These are phyloP conservation scores for Catharus fuscescens DNA, from an alignment of 2,113 vertebrate species.

Conservation along the genomic window DNA sequence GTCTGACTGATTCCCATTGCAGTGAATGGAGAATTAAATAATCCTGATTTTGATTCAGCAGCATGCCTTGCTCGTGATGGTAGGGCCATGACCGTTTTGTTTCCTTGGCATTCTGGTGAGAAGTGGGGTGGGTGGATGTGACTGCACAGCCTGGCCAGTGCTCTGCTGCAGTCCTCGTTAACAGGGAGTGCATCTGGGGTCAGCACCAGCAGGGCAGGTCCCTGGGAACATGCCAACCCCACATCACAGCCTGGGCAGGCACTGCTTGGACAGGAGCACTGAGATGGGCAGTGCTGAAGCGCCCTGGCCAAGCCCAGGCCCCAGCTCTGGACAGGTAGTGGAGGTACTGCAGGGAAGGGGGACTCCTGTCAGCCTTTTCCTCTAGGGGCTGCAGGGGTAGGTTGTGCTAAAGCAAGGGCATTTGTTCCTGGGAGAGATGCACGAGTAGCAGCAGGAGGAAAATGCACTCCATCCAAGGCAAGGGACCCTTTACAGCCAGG, in stretches of 20 bases:
- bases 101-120: neutral
- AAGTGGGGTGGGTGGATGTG: neutral
- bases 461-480: neutral
- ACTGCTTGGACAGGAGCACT: neutral
- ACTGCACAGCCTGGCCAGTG: neutral
- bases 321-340: neutral
- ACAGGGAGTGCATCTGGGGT: neutral
- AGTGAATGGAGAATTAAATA: neutral
- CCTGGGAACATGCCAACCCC: neutral
- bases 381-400: neutral
- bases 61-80: neutral
- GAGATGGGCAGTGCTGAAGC: neutral
- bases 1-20: neutral
- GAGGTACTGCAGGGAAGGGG: neutral
- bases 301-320: fast-evolving
- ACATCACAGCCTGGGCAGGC: neutral
- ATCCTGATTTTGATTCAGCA: neutral
- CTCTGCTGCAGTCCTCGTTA: neutral
- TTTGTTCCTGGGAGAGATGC: neutral
- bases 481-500: neutral
- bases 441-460: neutral
- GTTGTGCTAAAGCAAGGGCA: neutral
- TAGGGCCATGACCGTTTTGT: neutral
- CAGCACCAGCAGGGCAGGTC: neutral
- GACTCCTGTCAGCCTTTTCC: neutral